A percentile compares a stretch with the other conserved stretches of the same genome.
Conservation (phyloP, 2,888 invertebrate species). For the Odontocolon sp. region DNA sequence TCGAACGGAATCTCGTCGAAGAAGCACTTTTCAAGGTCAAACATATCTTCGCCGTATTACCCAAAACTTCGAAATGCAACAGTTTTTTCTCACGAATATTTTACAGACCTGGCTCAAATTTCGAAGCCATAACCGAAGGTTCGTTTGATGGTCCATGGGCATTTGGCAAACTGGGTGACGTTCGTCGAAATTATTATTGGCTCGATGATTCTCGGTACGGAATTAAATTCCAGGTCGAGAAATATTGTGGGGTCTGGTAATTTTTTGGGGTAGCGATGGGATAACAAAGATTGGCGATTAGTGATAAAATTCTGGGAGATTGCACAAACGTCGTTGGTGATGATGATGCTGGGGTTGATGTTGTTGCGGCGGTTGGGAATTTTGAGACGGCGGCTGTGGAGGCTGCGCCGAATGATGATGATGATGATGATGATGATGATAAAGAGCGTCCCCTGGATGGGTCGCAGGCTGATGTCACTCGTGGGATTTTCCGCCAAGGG, state of each 20-base stretch:
- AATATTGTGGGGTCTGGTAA: too few relatives aligned
- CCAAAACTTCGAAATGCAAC: neutral
- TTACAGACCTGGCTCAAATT: too few relatives aligned
- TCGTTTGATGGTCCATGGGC: too few relatives aligned
- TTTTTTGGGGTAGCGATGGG: too few relatives aligned
- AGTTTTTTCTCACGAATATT: too few relatives aligned
- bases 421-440: slow-evolving; percentile 72
- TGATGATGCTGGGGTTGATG: slow-evolving; percentile 58
- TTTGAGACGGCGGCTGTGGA: slow-evolving; percentile 63
- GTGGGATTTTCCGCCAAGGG: slow-evolving; percentile 73
- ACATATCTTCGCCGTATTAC: neutral
- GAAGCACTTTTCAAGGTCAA: slow-evolving; percentile 7
- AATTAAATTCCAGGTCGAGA: too few relatives aligned
- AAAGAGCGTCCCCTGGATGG: slow-evolving; percentile 73
- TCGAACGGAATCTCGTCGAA: slow-evolving; percentile 18
- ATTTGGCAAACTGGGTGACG: too few relatives aligned
- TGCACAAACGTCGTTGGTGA: slow-evolving; percentile 76
- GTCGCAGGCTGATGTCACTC: slow-evolving; percentile 78
- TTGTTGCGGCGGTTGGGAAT: slow-evolving; percentile 58
- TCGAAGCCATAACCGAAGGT: too few relatives aligned
- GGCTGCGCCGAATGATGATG: slow-evolving; percentile 62
- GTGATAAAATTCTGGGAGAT: slow-evolving; percentile 78
- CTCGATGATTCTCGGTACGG: too few relatives aligned
- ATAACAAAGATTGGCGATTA: slow-evolving; percentile 61
- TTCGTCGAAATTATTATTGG: too few relatives aligned